Evolutionary conservation across 2,113 vertebrate genomes (phyloP).

Genomic region (Corythaeola cristata): DNA sequence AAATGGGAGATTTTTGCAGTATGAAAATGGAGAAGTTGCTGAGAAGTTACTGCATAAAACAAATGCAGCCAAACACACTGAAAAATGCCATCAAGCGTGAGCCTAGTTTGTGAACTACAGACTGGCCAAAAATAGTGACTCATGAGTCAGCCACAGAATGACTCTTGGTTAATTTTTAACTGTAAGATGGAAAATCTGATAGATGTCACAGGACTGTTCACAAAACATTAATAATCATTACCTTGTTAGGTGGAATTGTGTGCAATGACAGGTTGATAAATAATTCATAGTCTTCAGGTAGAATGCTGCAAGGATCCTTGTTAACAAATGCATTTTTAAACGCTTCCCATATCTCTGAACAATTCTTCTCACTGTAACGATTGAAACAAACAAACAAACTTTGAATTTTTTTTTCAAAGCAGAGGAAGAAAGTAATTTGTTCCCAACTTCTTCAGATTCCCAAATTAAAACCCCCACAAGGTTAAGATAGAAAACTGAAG

Average conservation of each 20-base stretch:
- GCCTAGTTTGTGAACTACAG: not conserved
- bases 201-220: not conserved
- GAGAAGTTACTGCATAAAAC: not conserved
- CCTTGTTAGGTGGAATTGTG: conserved; percentile 75
- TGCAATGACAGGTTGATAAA: conserved; percentile 75
- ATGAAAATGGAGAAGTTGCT: not conserved
- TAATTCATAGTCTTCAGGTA: conserved; percentile 72
- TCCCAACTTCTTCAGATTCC: not conserved
- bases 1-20: not conserved
- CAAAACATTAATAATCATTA: not conserved
- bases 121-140: not conserved
- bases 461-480: not conserved
- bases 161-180: not conserved
- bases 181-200: not conserved
- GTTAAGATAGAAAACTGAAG: not conserved
- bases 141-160: not conserved
- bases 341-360: conserved; percentile 77
- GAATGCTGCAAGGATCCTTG: conserved; percentile 77
- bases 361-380: conserved; percentile 76
- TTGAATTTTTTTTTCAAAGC: not conserved
- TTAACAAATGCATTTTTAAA: conserved; percentile 72
- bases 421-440: not conserved
- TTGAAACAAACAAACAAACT: conserved; percentile 17
- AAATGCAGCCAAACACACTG: not conserved
- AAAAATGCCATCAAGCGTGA: not conserved